Conservation (phyloP, 1,140 invertebrate genomes). For the Antheraea pernyi region DNA sequence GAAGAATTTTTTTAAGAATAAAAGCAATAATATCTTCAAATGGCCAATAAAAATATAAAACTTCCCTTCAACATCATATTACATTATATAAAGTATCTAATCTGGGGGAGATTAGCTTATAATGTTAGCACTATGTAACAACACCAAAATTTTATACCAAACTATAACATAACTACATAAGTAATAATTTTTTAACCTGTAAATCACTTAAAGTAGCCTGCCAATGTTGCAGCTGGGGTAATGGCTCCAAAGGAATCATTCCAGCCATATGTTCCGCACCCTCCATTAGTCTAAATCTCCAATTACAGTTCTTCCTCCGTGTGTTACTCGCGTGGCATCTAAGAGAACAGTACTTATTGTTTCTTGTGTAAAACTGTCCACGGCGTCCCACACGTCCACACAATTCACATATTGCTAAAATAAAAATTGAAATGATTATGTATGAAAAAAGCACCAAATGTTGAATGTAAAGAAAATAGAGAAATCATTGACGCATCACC, state of each 20-base stretch:
- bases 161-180: neutral
- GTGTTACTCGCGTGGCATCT: slow-evolving; percentile 52
- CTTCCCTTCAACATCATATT: no score
- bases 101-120: no score
- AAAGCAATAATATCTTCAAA: no score
- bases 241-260: slow-evolving; percentile 70
- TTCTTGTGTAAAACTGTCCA: slow-evolving; percentile 55
- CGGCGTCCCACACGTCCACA: slow-evolving; percentile 64
- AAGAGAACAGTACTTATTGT: slow-evolving; percentile 66
- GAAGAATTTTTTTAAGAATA: no score
- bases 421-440: neutral
- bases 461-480: no score
- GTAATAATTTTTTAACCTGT: slow-evolving; percentile 37
- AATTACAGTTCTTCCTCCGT: slow-evolving; percentile 58
- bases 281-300: slow-evolving; percentile 75
- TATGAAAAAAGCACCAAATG: neutral
- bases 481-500: no score
- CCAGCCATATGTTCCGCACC: slow-evolving; percentile 72
- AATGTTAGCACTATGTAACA: no score
- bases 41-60: no score
- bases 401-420: slow-evolving; percentile 70
- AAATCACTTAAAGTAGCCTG: slow-evolving; percentile 61
- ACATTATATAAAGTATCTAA: no score
- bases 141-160: no score
- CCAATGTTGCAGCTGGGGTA: slow-evolving; percentile 72